Conservation (phyloP, 2,113 vertebrate species). For the Osmerus eperlanus region DNA sequence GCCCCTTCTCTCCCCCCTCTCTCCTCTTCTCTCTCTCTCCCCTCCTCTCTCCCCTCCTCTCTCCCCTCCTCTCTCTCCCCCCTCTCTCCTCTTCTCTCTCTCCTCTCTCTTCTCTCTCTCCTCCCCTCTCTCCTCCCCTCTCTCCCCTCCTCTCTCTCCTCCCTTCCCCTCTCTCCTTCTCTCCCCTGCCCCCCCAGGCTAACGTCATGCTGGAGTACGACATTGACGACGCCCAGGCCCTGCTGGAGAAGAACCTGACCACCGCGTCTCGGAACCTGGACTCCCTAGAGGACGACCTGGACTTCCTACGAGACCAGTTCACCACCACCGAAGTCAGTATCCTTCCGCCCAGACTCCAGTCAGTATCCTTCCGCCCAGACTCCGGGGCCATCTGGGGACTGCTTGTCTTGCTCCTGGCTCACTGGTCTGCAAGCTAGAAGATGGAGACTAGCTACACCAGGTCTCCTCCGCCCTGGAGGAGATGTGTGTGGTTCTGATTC, state of each 20-base stretch:
- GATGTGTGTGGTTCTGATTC: too few relatives aligned
- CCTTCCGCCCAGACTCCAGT: constrained; percentile 69
- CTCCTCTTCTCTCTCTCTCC: not conserved
- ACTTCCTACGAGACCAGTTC: constrained; percentile 97
- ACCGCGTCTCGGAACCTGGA: constrained; percentile 93
- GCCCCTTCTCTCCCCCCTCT: too few relatives aligned
- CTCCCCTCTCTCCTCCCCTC: not conserved
- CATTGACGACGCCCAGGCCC: constrained; percentile 91
- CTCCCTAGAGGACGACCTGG: constrained; percentile 91
- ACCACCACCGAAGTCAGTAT: constrained; percentile 99
- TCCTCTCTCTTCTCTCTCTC: too few relatives aligned
- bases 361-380: constrained; percentile 79
- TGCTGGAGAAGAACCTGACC: constrained; percentile 92
- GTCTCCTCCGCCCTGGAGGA: too few relatives aligned
- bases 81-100: not conserved
- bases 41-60: not conserved
- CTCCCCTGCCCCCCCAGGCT: constrained; percentile 71
- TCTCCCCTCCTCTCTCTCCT: not conserved
- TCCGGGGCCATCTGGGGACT: not conserved
- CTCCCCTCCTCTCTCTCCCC: too few relatives aligned
- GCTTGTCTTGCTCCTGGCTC: too few relatives aligned
- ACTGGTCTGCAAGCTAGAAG: too few relatives aligned
- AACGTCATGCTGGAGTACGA: constrained; percentile 99
- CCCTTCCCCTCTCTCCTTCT: too few relatives aligned
- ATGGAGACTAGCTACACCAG: too few relatives aligned